Evolutionary conservation across 2,113 vertebrate species (phyloP), one percentile per base, ranked within the genome.

Genomic region (Poecilia latipinna): DNA sequence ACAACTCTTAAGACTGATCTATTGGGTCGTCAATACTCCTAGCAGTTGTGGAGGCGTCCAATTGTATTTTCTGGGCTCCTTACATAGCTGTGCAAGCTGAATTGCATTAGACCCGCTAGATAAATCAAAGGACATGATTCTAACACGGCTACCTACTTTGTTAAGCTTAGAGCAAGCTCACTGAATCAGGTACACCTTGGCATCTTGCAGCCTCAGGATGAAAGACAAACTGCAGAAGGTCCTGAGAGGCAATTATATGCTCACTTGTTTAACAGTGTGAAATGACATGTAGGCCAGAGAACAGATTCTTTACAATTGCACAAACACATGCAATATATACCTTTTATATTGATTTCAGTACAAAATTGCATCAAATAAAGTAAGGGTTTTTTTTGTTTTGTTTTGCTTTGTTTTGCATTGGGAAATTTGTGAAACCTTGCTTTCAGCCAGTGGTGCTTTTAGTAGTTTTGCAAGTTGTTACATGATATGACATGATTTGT

Each of bases 1-100:
- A 65, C 64, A 65, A 39, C 64, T 35, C 64, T 65, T 65, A 26
- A 65, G 64, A 37, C 63, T 65, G 64, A n/a, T 39, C 33, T 65
- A 35, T 65, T 24, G 39, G 64, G 64, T 39, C 13, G 64, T 65
- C 64, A 65, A 65, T 65, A 65, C 24, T 39, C 33, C 12, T 26
- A 65, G 63, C 12, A 33, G 32, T 35, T 35, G 63, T 24, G 22
- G 63, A n/a, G 32, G 35, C 35, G n/a, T 26, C 31, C 64, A 65
- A n/a, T n/a, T 26, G 33, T 65, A 32, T 32, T 65, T 65, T 22
- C 37, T 35, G 64, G 37, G 64, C 12, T 39, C 37, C 64, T 65
- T 37, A 39, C 35, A 65, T 12, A 65, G 64, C 64, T 39, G 35
- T 32, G 22, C 64, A 39, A 65, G 24, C 35, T 26, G 64, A 65